These are phyloP conservation scores for Strix aluco DNA, from an alignment of 2,113 vertebrate genomes.

Conservation along the genomic window DNA sequence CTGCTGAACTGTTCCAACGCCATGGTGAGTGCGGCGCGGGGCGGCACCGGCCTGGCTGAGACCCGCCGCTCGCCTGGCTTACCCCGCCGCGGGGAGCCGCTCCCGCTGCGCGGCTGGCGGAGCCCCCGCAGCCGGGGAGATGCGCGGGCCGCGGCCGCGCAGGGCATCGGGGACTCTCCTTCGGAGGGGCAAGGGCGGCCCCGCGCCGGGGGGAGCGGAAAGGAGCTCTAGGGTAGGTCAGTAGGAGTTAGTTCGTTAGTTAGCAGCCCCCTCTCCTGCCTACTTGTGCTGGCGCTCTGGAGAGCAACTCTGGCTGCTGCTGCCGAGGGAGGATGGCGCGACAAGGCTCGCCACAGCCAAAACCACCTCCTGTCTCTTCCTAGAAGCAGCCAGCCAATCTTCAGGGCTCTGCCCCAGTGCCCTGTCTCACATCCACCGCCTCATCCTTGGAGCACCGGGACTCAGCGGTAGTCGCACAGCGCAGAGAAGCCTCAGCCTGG, in stretches of 20 bases:
- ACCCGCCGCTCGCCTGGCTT: too few species aligned
- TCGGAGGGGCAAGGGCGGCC: background rate
- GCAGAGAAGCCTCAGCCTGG: background rate
- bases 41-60: too few species aligned
- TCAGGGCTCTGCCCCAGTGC: background rate
- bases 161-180: background rate
- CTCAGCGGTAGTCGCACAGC: too few species aligned
- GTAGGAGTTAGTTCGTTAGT: too few species aligned
- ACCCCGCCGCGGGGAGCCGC: background rate
- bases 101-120: background rate
- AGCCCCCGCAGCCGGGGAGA: background rate
- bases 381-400: background rate
- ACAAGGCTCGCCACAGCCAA: background rate
- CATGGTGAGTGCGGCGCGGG: conserved; percentile 70
- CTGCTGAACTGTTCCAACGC: conserved; percentile 89
- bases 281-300: accelerated
- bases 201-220: background rate
- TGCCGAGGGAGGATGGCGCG: background rate
- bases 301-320: background rate
- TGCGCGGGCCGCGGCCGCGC: too few species aligned
- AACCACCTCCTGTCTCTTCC: background rate
- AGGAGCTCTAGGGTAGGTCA: background rate
- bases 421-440: background rate
- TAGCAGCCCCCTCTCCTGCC: too few species aligned
- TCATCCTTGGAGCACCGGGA: background rate